Evolutionary conservation across 2,888 invertebrate genomes (phyloP), one percentile per base, ranked within the genome.

Genomic region (Piscicola geometra): DNA sequence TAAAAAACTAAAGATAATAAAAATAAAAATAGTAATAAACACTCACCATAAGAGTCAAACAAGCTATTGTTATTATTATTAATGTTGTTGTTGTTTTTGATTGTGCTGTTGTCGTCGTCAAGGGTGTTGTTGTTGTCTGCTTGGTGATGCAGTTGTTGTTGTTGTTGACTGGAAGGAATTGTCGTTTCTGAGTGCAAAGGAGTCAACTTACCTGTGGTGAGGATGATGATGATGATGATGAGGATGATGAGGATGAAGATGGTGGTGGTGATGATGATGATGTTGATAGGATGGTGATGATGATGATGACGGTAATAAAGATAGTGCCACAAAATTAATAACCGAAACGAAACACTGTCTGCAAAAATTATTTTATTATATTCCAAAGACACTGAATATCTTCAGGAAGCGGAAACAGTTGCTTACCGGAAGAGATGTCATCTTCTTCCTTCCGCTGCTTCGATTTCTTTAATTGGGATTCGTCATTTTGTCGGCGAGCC

Each of bases 401-500:
- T 36, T 12, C n/a, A n/a, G n/a, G 9, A 28, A 70, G 5, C 30
- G 35, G 35, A 41, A 70, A 15, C 3, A 25, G 30, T 47, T 21
- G 35, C 30, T 18, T 9, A 41, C 47, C 47, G 64, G 36, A 33
- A 30, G 47, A 69, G 25, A 35, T 36, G 33, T 71, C 75, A 36
- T 77, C 77, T 30, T 77, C 77, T 3, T 75, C 72, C 28, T 71
- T 75, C 47, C 70, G 36, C 9, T 56, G 25, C 52, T 71, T 77
- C 28, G 21, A 35, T 56, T 74, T 75, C 32, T 60, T 68, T 56
- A 76, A 33, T 50, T 78, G 77, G 47, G 72, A 33, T 1, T 76
- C 75, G 36, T 74, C 72, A 18, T 28, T 77, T 35, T 84, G 84
- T 71, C 84, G 80, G 74, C 97, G 89, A 83, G 96, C 95, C 76